phyloP scores from a whole-genome alignment of 2,888 invertebrate genomes.

The Embidobia sp. region DNA sequence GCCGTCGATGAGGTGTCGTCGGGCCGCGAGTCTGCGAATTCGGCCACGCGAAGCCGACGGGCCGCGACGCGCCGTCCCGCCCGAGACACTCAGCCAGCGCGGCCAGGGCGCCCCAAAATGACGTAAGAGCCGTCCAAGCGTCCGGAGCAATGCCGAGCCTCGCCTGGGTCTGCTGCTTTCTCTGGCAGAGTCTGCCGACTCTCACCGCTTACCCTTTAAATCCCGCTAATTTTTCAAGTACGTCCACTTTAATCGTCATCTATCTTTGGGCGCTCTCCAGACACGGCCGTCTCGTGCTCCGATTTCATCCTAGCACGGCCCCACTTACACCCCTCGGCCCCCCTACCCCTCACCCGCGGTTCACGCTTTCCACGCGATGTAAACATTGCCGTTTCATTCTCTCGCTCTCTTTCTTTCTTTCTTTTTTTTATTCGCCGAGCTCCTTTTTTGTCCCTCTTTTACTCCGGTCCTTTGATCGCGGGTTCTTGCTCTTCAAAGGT shows the following conservation, averaged over 20 bases:
- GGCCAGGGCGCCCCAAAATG: constrained; percentile 47
- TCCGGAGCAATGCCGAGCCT: constrained; percentile 74
- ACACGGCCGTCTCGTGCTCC: too few relatives aligned
- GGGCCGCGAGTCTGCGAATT: background rate
- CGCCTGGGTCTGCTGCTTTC: constrained; percentile 75
- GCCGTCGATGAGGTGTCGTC: constrained; percentile 25
- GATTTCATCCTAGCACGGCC: too few relatives aligned
- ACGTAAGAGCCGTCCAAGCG: constrained; percentile 58
- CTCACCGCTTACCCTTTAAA: constrained; percentile 75
- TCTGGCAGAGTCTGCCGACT: constrained; percentile 76
- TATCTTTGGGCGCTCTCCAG: background rate
- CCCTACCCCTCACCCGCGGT: too few relatives aligned
- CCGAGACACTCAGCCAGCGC: background rate
- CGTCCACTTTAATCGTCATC: constrained; percentile 33
- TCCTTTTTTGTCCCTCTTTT: too few relatives aligned
- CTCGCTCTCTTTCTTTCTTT: too few relatives aligned
- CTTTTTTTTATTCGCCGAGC: too few relatives aligned
- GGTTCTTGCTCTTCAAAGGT: too few relatives aligned
- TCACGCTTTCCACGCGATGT: too few relatives aligned
- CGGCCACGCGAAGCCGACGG: background rate
- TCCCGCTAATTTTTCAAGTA: constrained; percentile 68
- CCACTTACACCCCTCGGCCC: too few relatives aligned
- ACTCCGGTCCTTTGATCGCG: too few relatives aligned
- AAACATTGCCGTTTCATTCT: too few relatives aligned
- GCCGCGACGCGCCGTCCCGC: constrained; percentile 8